Evolutionary conservation across 2,113 vertebrate species (phyloP).

Genomic region (Rutilus rutilus): DNA sequence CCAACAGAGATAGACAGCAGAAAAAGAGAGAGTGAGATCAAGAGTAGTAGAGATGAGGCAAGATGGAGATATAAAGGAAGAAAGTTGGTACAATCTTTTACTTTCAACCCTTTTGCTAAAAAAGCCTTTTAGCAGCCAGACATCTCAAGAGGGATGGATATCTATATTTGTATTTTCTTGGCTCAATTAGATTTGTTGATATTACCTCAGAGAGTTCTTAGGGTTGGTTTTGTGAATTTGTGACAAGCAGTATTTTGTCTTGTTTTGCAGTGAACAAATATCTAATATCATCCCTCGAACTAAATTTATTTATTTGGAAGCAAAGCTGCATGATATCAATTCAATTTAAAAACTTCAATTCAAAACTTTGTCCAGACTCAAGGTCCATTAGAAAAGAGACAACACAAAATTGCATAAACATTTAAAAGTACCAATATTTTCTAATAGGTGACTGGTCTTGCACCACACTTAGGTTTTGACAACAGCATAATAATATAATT

Average conservation of each 20-base stretch:
- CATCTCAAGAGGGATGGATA: not conserved
- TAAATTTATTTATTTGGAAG: not conserved
- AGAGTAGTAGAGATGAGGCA: not conserved
- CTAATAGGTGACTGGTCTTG: no score
- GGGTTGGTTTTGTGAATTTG: not conserved
- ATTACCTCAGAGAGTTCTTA: not conserved
- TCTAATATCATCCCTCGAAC: not conserved
- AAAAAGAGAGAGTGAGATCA: not conserved
- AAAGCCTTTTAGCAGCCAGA: not conserved
- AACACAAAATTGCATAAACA: no score
- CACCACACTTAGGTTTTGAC: no score
- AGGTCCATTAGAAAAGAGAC: no score
- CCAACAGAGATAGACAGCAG: not conserved
- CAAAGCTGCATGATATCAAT: not conserved
- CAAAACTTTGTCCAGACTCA: not conserved
- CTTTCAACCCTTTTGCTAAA: not conserved
- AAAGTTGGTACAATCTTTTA: not conserved
- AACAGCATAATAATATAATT: no score
- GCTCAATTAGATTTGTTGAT: not conserved
- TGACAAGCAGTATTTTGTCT: not conserved
- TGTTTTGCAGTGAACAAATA: not conserved
- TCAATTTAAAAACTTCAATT: no score
- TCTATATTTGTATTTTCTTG: not conserved
- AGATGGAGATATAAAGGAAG: not conserved
- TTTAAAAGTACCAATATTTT: no score